These are phyloP conservation scores for Poicephalus gulielmi DNA, from an alignment of 2,113 vertebrate species.

Conservation along the genomic window DNA sequence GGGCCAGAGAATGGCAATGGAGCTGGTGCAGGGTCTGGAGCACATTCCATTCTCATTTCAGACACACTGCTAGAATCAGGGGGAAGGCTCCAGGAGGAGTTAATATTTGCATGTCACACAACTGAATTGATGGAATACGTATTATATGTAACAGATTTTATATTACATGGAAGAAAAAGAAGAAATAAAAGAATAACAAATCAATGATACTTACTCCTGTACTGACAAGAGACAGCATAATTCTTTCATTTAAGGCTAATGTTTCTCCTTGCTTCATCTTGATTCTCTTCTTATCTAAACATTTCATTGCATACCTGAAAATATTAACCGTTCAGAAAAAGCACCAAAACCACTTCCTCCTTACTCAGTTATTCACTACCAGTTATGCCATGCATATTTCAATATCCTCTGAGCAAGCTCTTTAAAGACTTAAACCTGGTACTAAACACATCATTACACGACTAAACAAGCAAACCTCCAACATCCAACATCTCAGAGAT, in stretches of 20 bases:
- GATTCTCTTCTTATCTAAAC: slow-evolving; percentile 98
- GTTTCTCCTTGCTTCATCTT: slow-evolving; percentile 99
- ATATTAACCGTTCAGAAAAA: background rate
- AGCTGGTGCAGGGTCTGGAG: background rate
- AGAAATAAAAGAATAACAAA: background rate
- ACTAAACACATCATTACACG: background rate
- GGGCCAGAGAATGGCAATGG: background rate
- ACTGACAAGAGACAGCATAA: slow-evolving; percentile 98
- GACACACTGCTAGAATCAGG: background rate
- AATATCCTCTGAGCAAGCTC: background rate
- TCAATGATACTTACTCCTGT: slow-evolving; percentile 87
- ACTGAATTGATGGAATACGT: background rate
- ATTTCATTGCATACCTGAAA: slow-evolving; percentile 98
- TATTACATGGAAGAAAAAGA: background rate
- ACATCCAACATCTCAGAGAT: background rate
- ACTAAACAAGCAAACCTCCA: background rate
- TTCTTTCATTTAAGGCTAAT: slow-evolving; percentile 94
- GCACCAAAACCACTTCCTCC: background rate
- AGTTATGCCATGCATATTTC: background rate
- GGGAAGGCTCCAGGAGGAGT: background rate
- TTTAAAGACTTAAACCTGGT: background rate
- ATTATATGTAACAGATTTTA: background rate
- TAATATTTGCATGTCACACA: background rate
- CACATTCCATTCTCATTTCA: background rate
- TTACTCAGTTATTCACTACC: background rate